These are phyloP conservation scores for Moxostoma hubbsi DNA, from an alignment of 2,797 vertebrate genomes.

Conservation along the genomic window DNA sequence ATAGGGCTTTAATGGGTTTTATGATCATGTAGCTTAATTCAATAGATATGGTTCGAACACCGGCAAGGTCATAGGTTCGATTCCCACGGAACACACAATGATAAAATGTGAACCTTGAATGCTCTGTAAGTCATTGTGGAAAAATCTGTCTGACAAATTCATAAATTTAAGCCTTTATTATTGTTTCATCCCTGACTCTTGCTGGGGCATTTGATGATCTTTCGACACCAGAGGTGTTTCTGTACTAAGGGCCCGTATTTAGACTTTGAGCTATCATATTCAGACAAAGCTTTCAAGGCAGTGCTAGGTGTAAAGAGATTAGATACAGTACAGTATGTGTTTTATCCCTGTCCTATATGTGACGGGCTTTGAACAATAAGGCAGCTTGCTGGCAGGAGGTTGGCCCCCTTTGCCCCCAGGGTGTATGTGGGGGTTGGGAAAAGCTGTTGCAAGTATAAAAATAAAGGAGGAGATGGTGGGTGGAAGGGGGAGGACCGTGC, in stretches of 20 bases:
- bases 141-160: neutral
- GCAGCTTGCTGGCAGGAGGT: constrained; percentile 62
- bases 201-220: neutral
- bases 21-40: too few species aligned
- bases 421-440: constrained; percentile 53
- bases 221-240: constrained; percentile 8
- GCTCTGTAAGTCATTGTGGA: neutral
- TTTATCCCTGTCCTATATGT: constrained; percentile 54
- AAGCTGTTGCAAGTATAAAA: constrained; percentile 54
- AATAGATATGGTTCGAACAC: too few species aligned
- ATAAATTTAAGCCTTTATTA: neutral
- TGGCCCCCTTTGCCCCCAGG: constrained; percentile 55
- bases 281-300: constrained; percentile 41
- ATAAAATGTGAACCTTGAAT: neutral
- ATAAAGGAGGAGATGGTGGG: constrained; percentile 18
- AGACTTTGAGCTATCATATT: constrained; percentile 18
- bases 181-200: neutral
- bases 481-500: constrained; percentile 38
- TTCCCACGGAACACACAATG: too few species aligned
- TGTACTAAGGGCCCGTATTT: neutral
- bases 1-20: too few species aligned
- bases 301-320: constrained; percentile 59
- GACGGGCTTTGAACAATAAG: constrained; percentile 60
- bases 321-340: constrained; percentile 54
- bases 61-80: too few species aligned